Base-by-base conservation (phyloP, 2,113 vertebrate species). In the Ploceus nigricollis region DNA sequence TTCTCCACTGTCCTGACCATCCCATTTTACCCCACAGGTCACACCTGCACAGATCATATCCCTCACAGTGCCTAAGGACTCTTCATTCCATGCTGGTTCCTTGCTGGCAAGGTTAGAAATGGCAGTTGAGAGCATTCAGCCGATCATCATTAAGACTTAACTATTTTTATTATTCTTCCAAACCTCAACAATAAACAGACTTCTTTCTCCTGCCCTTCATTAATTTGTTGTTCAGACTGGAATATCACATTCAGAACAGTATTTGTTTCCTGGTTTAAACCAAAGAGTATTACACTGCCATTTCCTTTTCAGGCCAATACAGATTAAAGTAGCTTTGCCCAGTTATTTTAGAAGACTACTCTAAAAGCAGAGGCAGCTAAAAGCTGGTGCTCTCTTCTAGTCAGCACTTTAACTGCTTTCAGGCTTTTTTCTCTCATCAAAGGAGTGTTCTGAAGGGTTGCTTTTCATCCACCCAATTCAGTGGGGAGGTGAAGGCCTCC, bases 241-340 rank as follows among this genome's bases (percentile, higher is more conserved):
- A 89, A 5, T 39, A 85, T 22, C 44, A 57, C 0, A 1, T 33
- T 79, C 53, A 93, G 39, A 81, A 48, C 0, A 40, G 30, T 8
- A 35, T 27, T 53, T 73, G 10, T 30, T 69, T 63, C 54, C 63
- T 27, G 20, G 14, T 57, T 60, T 71, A 68, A 82, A 76, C 21
- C 35, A 58, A 13, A 0, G 3, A 48, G 20, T 7, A 23, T n/a
- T 61, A 40, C n/a, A 21, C 63, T 68, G 48, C 0, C 0, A 69
- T n/a, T 54, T 88, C 58, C 54, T 83, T 54, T 50, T 25, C 57
- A 23, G 24, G 68, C 42, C 57, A 54, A 33, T 30, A 56, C 15
- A 66, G 54, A 40, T 48, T 40, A 25, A 56, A 79, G 50, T 0
- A 75, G 53, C 40, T 75, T 54, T 2, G 0, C 35, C 13, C 48